Evolutionary conservation across 2,113 vertebrate genomes (phyloP), one percentile per base, ranked within the genome.

Genomic region (Onychostoma macrolepis): DNA sequence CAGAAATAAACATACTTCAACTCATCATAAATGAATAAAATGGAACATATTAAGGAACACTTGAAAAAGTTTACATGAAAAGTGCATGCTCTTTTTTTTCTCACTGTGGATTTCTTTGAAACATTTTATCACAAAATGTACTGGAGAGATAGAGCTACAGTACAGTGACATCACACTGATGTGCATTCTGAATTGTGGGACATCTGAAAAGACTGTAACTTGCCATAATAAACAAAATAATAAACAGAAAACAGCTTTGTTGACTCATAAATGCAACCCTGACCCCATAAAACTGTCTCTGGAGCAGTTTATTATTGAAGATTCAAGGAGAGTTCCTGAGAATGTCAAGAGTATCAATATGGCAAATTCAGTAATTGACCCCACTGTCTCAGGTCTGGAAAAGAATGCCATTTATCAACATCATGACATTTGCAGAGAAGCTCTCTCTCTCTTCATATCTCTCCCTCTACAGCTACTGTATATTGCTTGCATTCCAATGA

Each of bases 361-460:
- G 45, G 76, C 85, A 86, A 86, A 71, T 69, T 53, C 19, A 79
- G 63, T 69, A 86, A 67, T 80, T 86, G 45, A 86, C 43, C 45
- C n/a, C n/a, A 38, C 41, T 53, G 30, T 86, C 61, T 79, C 76
- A 71, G 38, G 30, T 17, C 6, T 19, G 26, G 56, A 30, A 58
- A 76, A 85, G 76, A 72, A 81, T 78, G 79, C 36, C 85, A 80
- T 86, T 86, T 86, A 80, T 79, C 63, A 86, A 72, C 76, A 58
- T 61, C 24, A 65, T 80, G 76, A 80, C 85, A 86, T 86, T 86
- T 86, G 50, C 85, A 78, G 21, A 43, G 84, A 85, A 63, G 50
- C 58, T 85, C 19, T 67, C 38, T 67, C 38, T 77, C 13, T 45
- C 36, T 30, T 11, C 26, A 30, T 75, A 36, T 24, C 24, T 30